Base-by-base conservation (phyloP, 2,888 invertebrate genomes). In the Coronaproctus castanopsis region DNA sequence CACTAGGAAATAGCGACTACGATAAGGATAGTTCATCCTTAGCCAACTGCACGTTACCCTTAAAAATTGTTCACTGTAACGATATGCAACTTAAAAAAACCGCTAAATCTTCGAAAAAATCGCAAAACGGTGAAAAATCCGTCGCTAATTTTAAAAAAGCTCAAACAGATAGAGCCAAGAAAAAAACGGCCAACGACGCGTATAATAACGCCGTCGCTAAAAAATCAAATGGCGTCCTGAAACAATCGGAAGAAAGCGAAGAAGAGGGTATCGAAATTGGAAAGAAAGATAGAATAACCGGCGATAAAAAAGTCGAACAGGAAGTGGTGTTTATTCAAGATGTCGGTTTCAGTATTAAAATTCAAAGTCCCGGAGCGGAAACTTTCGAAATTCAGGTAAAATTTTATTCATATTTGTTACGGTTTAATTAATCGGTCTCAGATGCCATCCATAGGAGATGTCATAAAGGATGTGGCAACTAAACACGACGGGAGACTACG, bases 291-390 rank as follows among this genome's bases (percentile, higher is more conserved):
- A 55, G 18, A 52, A 56, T 24, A 22, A 53, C 58, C n/a, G 61
- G 57, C 49, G 75, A 63, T 14, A 63, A 63, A 57, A 59, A 59
- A 56, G 69, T 70, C 23, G 83, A 84, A 65, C 82, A 85, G 61
- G 85, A 87, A 73, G 84, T 90, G 58, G 86, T 90, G 63, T 86
- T 87, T 66, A 83, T 91, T 67, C 91, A 91, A 70, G 92, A 93
- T 69, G 78, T 86, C 76, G 90, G 91, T 55, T 90, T 92, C 70
- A 88, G 86, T 58, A 87, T 96, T n/a, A 89, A 91, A 74, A 90
- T 96, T 67, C 80, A 87, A 61, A 87, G 90, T 67, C 93, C 95
- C 10, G 90, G 90, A 1, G 79, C 87, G 10, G 95, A 95, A 67
- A 79, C 90, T 1, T 85, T 96, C 69, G 92, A 95, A 68, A 87